Evolutionary conservation across 2,113 vertebrate genomes (phyloP).

Genomic region (Dendrocopos noguchii): DNA sequence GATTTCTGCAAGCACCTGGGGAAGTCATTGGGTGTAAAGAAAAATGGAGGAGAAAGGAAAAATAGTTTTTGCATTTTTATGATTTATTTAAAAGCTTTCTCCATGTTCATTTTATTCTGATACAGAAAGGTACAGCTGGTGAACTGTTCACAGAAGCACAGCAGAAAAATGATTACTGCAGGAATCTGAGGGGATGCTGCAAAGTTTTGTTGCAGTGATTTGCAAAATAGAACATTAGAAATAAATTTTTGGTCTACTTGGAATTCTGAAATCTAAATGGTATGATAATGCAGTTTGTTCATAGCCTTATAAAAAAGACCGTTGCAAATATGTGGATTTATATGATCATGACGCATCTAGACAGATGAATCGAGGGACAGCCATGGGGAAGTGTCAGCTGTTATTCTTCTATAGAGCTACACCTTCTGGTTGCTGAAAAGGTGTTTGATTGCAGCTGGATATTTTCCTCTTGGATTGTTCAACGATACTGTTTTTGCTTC

Average conservation of each 20-base stretch:
- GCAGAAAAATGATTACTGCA: conserved; percentile 19
- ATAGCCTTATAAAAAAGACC: neutral
- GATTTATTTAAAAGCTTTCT: neutral
- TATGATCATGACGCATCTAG: neutral
- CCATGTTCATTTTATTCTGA: neutral
- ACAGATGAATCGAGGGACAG: neutral
- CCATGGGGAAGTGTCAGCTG: neutral
- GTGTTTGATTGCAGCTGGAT: conserved; percentile 2
- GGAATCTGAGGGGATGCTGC: neutral
- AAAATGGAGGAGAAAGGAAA: neutral
- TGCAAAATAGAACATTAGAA: conserved; percentile 26
- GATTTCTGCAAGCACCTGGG: neutral
- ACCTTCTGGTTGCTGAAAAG: conserved; percentile 33
- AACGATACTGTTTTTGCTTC: conserved; percentile 3
- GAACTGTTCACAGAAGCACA: neutral
- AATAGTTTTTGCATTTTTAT: neutral
- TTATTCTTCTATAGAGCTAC: conserved; percentile 35
- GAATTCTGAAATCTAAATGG: neutral
- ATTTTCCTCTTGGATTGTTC: conserved; percentile 24
- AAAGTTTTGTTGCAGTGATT: conserved; percentile 39
- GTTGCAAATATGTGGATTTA: neutral
- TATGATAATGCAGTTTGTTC: conserved; percentile 16
- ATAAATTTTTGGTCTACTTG: neutral
- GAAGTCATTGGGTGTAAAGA: neutral
- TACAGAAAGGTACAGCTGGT: neutral